Evolutionary conservation across 2,113 vertebrate species (phyloP).

Genomic region (Phylloscopus trochiloides): DNA sequence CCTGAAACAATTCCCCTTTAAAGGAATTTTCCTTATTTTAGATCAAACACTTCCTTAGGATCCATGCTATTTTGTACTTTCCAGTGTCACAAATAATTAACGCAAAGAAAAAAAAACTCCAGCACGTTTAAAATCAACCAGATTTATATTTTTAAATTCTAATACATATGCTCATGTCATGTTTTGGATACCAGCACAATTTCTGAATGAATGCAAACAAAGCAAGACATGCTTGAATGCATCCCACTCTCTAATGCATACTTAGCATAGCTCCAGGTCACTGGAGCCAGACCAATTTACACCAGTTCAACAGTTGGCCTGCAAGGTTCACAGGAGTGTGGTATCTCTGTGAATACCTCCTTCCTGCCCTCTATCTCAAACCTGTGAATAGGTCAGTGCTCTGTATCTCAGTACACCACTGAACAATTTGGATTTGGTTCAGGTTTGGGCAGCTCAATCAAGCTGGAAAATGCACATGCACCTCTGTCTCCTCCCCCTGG

Average conservation of each 20-base stretch:
- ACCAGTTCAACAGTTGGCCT: neutral
- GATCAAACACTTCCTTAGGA: conserved; percentile 1
- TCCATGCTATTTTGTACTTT: neutral
- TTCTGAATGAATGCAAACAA: conserved; percentile 32
- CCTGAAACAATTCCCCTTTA: neutral
- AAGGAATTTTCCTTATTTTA: conserved; percentile 1
- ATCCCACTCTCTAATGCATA: neutral
- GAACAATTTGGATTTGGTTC: neutral
- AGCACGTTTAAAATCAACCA: neutral
- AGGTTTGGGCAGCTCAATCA: neutral
- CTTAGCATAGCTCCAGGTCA: conserved; percentile 49
- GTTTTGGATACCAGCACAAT: neutral
- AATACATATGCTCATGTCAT: neutral
- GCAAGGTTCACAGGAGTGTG: neutral
- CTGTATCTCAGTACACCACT: neutral
- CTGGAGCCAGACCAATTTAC: conserved; percentile 25
- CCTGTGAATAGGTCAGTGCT: neutral
- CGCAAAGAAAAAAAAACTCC: neutral
- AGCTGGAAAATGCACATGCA: neutral
- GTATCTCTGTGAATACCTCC: neutral
- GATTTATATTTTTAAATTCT: neutral
- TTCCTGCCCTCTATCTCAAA: neutral
- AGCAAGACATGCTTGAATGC: neutral
- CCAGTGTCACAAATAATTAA: neutral
- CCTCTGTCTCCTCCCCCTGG: neutral